Evolutionary conservation across 1,140 invertebrate species (phyloP).

Genomic region (Acromyrmex charruanus): DNA sequence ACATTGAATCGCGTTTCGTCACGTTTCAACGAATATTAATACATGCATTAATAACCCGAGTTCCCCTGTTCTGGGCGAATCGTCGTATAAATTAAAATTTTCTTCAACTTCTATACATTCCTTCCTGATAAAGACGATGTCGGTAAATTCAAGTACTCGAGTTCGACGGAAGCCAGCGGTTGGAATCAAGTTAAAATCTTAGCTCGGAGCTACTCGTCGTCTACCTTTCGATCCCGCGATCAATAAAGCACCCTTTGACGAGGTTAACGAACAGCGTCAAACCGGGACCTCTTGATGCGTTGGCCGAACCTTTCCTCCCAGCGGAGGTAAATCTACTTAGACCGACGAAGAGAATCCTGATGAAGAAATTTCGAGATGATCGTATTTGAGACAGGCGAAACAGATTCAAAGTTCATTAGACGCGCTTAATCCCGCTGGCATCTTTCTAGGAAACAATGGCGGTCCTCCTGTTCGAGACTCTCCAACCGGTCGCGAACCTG

Average conservation of each 20-base stretch:
- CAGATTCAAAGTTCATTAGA: conserved; percentile 43
- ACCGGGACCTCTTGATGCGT: conserved; percentile 7
- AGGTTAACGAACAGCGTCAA: conserved; percentile 37
- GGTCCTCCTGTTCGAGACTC: neutral
- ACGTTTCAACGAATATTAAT: neutral
- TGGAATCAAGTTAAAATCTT: conserved; percentile 28
- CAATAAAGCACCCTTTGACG: conserved; percentile 37
- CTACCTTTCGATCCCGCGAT: conserved; percentile 24
- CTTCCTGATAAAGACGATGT: neutral
- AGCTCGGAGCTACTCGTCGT: neutral
- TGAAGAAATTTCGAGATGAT: conserved; percentile 44
- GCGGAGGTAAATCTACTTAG: conserved; percentile 37
- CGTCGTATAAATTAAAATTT: neutral
- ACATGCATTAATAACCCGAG: neutral
- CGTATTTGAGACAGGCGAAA: conserved; percentile 26
- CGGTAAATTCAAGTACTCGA: neutral
- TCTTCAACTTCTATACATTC: neutral
- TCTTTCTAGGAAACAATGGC: conserved; percentile 21
- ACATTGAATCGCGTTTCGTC: neutral
- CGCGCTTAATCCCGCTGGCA: conserved; percentile 36
- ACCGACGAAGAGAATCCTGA: conserved; percentile 1
- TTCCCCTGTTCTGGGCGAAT: neutral
- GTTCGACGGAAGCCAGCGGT: neutral
- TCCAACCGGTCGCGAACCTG: conserved; percentile 13
- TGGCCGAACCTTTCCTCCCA: conserved; percentile 9